Evolutionary conservation across 2,888 invertebrate genomes (phyloP).

Genomic region (Heliothis peltigera): DNA sequence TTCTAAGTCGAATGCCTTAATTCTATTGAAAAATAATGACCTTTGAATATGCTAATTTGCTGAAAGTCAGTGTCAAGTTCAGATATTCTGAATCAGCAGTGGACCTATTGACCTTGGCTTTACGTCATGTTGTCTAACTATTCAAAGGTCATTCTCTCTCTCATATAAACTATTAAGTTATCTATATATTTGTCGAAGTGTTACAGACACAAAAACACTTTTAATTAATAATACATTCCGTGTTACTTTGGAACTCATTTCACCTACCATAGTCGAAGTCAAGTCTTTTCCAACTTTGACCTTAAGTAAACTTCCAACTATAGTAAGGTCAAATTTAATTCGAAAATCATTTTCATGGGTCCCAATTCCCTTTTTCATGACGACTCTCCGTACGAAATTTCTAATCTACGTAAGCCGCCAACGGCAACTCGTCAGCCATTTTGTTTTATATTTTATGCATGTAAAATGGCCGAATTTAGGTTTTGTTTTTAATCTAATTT

Average conservation of each 20-base stretch:
- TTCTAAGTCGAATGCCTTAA: slow-evolving; percentile 80
- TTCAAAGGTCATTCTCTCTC: slow-evolving; percentile 67
- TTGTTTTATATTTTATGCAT: slow-evolving; percentile 58
- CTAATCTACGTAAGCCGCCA: slow-evolving; percentile 56
- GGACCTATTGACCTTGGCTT: not conserved
- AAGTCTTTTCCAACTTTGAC: slow-evolving; percentile 19
- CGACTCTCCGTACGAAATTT: slow-evolving; percentile 47
- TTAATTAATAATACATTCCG: slow-evolving; percentile 60
- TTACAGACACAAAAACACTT: slow-evolving; percentile 81
- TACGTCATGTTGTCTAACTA: slow-evolving; percentile 10
- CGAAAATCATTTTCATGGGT: slow-evolving; percentile 74
- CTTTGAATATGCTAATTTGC: slow-evolving; percentile 44
- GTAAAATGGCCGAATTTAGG: slow-evolving; percentile 56
- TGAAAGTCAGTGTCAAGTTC: slow-evolving; percentile 14
- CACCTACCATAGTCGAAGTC: slow-evolving; percentile 56
- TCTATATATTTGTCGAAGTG: slow-evolving; percentile 75
- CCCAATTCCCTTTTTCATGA: slow-evolving; percentile 74
- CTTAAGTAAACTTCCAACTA: slow-evolving; percentile 33
- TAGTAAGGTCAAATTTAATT: slow-evolving; percentile 61
- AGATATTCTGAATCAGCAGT: slow-evolving; percentile 18
- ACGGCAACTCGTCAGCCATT: slow-evolving; percentile 65
- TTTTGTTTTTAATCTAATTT: slow-evolving; percentile 53
- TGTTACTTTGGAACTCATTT: slow-evolving; percentile 65
- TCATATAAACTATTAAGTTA: slow-evolving; percentile 68
- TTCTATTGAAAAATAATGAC: slow-evolving; percentile 71